Conservation (phyloP, 2,797 vertebrate species). For the Cirrhinus mrigala region DNA sequence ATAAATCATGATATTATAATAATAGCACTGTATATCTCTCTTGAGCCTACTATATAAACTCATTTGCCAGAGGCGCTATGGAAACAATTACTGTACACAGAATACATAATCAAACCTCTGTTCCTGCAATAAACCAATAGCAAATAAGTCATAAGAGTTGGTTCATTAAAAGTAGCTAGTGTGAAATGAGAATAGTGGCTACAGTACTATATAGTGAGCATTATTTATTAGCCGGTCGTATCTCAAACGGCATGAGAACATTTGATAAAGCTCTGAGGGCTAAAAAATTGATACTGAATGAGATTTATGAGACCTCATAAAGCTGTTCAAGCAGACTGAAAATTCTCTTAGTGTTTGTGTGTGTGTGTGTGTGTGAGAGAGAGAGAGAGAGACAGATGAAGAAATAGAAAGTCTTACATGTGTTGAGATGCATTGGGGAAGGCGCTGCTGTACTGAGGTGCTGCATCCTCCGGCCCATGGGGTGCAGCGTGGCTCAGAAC, state of each 20-base stretch:
- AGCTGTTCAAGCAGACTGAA: conserved; percentile 12
- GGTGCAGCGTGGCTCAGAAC: conserved; percentile 95
- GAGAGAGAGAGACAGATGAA: not conserved
- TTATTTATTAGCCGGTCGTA: conserved; percentile 6
- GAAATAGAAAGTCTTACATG: conserved; percentile 83
- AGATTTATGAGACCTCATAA: conserved; percentile 11
- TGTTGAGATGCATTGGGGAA: conserved; percentile 96
- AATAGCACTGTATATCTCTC: conserved; percentile 24
- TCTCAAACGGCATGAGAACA: not conserved
- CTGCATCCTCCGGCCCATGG: conserved; percentile 95
- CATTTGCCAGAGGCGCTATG: conserved; percentile 27
- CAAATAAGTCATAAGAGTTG: conserved; percentile 13
- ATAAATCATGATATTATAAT: conserved; percentile 34
- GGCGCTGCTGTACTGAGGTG: conserved; percentile 91
- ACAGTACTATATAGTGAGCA: not conserved
- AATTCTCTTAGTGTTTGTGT: not conserved
- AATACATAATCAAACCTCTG: conserved; percentile 27
- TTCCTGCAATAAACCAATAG: conserved; percentile 23
- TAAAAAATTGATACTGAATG: not conserved
- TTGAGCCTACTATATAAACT: conserved; percentile 33
- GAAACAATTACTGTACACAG: conserved; percentile 24
- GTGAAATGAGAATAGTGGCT: not conserved
- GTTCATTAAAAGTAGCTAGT: conserved; percentile 28
- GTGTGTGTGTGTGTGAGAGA: too few species aligned
- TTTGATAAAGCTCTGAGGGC: not conserved